These are phyloP conservation scores for Amphiprion ocellaris DNA, from an alignment of 2,113 vertebrate genomes.

Conservation along the genomic window DNA sequence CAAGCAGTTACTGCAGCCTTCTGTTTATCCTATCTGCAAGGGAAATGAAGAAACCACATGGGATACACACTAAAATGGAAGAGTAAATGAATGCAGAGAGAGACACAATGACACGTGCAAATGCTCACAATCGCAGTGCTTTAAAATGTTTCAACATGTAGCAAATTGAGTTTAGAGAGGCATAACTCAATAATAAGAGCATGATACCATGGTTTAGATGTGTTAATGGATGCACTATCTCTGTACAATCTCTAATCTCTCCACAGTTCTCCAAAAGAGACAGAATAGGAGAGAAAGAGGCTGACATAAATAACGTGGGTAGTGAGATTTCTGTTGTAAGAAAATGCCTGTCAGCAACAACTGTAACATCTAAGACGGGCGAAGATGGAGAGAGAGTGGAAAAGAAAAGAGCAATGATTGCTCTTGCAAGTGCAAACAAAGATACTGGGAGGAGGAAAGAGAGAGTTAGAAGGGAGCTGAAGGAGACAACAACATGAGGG, in stretches of 20 bases:
- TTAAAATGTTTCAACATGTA: neutral
- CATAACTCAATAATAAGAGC: conserved; percentile 30
- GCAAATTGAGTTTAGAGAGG: conserved; percentile 5
- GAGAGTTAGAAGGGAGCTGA: conserved; percentile 19
- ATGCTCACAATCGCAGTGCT: neutral
- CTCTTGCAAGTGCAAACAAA: conserved; percentile 14
- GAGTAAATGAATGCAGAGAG: neutral
- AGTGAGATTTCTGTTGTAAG: conserved; percentile 5
- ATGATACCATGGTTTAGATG: conserved; percentile 13
- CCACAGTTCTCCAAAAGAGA: neutral
- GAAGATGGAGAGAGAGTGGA: neutral
- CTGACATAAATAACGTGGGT: conserved; percentile 2
- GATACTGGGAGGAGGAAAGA: conserved; percentile 3
- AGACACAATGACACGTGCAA: neutral
- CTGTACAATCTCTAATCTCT: neutral
- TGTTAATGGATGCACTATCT: conserved; percentile 31
- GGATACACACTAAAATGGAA: neutral
- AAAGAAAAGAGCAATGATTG: conserved; percentile 15
- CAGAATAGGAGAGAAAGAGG: neutral
- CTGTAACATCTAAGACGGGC: conserved; percentile 15
- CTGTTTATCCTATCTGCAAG: conserved; percentile 52
- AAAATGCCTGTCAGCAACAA: conserved; percentile 41
- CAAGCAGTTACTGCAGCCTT: conserved; percentile 28
- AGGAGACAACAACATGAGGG: conserved; percentile 51
- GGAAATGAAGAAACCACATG: conserved; percentile 54